Evolutionary conservation across 2,797 vertebrate genomes (phyloP).

Genomic region (Clarias laeviceps): DNA sequence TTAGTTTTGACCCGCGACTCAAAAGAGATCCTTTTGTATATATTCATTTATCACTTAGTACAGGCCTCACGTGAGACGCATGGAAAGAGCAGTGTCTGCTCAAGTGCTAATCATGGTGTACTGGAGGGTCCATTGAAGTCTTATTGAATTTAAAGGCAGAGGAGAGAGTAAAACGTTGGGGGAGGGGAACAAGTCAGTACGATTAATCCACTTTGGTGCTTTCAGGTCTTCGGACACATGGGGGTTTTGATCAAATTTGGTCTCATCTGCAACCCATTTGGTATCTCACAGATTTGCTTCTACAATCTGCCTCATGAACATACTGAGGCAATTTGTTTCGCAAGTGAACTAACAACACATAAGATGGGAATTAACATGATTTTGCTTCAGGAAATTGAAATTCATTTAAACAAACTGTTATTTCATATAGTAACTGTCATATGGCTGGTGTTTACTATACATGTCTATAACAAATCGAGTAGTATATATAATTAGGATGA

Average conservation of each 20-base stretch:
- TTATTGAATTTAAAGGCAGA: slow-evolving; percentile 74
- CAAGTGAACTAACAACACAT: background rate
- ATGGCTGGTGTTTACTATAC: background rate
- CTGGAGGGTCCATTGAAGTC: slow-evolving; percentile 72
- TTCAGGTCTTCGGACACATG: slow-evolving; percentile 58
- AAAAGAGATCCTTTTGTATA: slow-evolving; percentile 57
- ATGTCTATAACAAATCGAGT: background rate
- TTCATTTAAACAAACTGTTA: background rate
- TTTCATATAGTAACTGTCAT: background rate
- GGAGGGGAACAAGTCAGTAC: slow-evolving; percentile 59
- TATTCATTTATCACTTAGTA: slow-evolving; percentile 44
- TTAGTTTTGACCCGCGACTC: slow-evolving; percentile 64
- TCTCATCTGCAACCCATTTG: slow-evolving; percentile 61
- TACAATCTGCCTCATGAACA: slow-evolving; percentile 29
- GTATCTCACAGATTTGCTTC: slow-evolving; percentile 56
- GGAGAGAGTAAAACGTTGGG: slow-evolving; percentile 47
- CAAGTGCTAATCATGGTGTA: slow-evolving; percentile 76
- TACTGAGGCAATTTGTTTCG: slow-evolving; percentile 36
- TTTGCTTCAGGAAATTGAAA: background rate
- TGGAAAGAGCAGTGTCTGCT: slow-evolving; percentile 45
- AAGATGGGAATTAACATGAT: background rate
- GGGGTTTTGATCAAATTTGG: slow-evolving; percentile 67
- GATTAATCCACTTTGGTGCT: slow-evolving; percentile 67
- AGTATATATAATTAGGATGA: background rate
- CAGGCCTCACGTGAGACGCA: slow-evolving; percentile 37